These are phyloP conservation scores for Nansenia antarctica DNA, from an alignment of 2,113 vertebrate genomes.

Conservation along the genomic window DNA sequence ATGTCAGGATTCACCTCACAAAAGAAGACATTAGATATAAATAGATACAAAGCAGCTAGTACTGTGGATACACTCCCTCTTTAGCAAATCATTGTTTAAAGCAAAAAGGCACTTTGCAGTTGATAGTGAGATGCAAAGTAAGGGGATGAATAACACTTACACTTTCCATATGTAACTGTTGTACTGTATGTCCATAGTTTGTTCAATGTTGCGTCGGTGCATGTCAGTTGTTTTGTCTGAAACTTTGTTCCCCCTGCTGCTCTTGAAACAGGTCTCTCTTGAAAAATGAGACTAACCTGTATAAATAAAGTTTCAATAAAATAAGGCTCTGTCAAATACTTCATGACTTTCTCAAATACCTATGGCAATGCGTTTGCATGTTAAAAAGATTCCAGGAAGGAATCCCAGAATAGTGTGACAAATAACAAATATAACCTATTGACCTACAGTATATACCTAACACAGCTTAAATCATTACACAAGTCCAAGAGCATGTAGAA, in stretches of 20 bases:
- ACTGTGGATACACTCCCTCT: neutral
- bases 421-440: neutral
- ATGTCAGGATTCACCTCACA: neutral
- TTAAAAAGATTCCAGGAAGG: neutral
- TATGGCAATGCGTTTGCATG: neutral
- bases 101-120: neutral
- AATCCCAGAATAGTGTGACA: neutral
- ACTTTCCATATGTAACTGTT: too few relatives aligned
- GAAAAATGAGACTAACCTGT: too few relatives aligned
- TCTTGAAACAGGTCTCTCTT: too few relatives aligned
- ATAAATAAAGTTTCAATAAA: too few relatives aligned
- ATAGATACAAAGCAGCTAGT: neutral
- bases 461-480: neutral
- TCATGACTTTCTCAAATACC: slow-evolving; percentile 1
- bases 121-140: neutral
- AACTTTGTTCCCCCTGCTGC: too few relatives aligned
- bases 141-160: too few relatives aligned
- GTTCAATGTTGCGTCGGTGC: too few relatives aligned
- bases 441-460: neutral
- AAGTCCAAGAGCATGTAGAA: neutral
- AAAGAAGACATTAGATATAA: neutral
- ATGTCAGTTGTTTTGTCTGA: too few relatives aligned
- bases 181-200: too few relatives aligned
- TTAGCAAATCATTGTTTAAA: neutral
- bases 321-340: neutral